A percentile compares a stretch with the other conserved stretches of the same genome.
Conservation (phyloP, 2,113 vertebrate species). For the Pyrgilauda ruficollis region DNA sequence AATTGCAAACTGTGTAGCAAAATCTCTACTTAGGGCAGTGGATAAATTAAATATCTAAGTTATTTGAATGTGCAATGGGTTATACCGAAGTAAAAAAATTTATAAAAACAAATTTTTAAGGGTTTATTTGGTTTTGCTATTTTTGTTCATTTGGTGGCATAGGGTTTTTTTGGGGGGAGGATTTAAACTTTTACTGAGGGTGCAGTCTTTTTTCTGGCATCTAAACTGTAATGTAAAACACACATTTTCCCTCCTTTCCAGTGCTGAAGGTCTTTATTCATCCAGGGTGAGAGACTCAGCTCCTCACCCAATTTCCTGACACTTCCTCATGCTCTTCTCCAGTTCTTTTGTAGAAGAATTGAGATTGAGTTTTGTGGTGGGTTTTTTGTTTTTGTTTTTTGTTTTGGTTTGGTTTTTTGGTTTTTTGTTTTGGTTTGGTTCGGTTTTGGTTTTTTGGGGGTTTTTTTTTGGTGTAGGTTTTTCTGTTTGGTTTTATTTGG, state of each 20-base stretch:
- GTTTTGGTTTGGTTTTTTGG: neutral
- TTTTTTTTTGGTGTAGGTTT: neutral
- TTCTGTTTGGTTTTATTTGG: no score
- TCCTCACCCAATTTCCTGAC: neutral
- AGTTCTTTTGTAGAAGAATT: accelerated
- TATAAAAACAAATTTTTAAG: no score
- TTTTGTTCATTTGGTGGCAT: neutral
- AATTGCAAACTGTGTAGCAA: neutral
- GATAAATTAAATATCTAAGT: neutral
- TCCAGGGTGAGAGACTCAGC: neutral
- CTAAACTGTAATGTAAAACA: neutral
- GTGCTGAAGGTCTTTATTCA: neutral
- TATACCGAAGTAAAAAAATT: neutral
- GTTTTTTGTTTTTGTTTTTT: no score
- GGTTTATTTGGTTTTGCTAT: accelerated
- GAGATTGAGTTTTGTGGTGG: neutral
- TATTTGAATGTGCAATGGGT: neutral
- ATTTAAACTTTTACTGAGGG: neutral
- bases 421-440: no score
- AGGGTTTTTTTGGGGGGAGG: accelerated
- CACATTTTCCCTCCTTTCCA: neutral
- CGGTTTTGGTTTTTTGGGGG: no score
- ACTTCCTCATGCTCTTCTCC: neutral
- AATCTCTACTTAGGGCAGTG: neutral
- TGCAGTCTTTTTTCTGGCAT: neutral